These are phyloP conservation scores for Phylloscopus collybita DNA, from an alignment of 2,797 vertebrate species.

Conservation along the genomic window DNA sequence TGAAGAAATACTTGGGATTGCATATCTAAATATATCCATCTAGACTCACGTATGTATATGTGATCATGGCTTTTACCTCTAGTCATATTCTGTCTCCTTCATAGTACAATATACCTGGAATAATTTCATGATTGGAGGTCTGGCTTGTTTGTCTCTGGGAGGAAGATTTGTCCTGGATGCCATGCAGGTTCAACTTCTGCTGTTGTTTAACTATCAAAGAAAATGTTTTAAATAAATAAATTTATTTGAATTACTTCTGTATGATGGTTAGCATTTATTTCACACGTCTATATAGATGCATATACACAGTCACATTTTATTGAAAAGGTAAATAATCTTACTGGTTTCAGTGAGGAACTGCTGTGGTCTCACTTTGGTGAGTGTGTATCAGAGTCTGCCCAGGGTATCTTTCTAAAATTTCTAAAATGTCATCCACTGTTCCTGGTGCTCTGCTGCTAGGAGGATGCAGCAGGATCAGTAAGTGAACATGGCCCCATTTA, in stretches of 20 bases:
- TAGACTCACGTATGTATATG: neutral
- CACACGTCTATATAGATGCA: neutral
- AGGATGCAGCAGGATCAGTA: neutral
- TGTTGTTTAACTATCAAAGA: neutral
- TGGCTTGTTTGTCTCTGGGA: neutral
- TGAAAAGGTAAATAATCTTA: neutral
- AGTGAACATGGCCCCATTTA: neutral
- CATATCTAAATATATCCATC: neutral
- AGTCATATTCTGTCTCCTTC: neutral
- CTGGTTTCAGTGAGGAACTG: neutral
- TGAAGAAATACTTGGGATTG: neutral
- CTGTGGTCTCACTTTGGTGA: neutral
- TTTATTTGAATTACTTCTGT: neutral
- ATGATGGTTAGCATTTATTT: constrained; percentile 16
- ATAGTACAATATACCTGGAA: neutral
- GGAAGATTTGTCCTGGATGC: neutral
- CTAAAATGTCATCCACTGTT: neutral
- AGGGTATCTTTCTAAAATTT: neutral
- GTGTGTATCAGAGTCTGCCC: neutral
- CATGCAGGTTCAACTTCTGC: neutral
- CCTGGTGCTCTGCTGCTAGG: neutral
- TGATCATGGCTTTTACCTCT: neutral
- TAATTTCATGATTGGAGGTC: neutral
- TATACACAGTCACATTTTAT: neutral
- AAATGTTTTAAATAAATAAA: constrained; percentile 4